Evolutionary conservation across 2,888 invertebrate species (phyloP), one percentile per base, ranked within the genome.

Genomic region (Calameuta pallipes): DNA sequence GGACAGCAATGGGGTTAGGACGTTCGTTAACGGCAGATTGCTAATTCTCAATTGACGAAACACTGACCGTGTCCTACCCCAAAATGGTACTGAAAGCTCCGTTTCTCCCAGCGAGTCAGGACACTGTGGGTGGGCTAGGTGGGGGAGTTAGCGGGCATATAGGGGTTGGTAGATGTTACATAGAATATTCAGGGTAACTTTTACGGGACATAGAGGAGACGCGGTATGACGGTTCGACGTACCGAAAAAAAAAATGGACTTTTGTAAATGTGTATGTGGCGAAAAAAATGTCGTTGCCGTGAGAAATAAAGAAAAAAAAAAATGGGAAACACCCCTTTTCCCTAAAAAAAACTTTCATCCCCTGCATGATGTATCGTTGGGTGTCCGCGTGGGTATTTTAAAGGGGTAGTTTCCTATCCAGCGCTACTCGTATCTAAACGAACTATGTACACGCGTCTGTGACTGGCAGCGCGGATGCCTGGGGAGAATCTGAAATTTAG

Each of bases 21-120:
- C 80, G 34, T 74, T 80, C 80, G 80, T 82, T 83, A 83, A 84
- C 81, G 78, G 82, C 78, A 80, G 78, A 83, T 80, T 80, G 83
- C 82, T 81, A 83, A 84, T 83, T 83, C 76, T 75, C 77, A 77
- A 79, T 79, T 73, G 77, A 73, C 75, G 69, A 74, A 80, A 80
- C 75, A 76, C 74, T 37, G 74, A 74, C 71, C 71, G 31, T 11
- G 31, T 70, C 23, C 12, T 34, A 23, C 33, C 71, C 33, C 34
- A 30, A 34, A 71, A 15, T 23, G 1, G 71, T 11, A 23, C 56
- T 1, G 56, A 56, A 56, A 56, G 9, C 2, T 56, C 2, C 56
- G 56, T 56, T 56, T 56, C 56, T 56, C 9, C 2, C 6, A 56
- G 23, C 0, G 9, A 15, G 23, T 9, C 23, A 56, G 56, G 23